Percentiles rank a stretch among this genome's conserved stretches.
Conservation (phyloP, 2,113 vertebrate species). For the Hyperopisus bebe region DNA sequence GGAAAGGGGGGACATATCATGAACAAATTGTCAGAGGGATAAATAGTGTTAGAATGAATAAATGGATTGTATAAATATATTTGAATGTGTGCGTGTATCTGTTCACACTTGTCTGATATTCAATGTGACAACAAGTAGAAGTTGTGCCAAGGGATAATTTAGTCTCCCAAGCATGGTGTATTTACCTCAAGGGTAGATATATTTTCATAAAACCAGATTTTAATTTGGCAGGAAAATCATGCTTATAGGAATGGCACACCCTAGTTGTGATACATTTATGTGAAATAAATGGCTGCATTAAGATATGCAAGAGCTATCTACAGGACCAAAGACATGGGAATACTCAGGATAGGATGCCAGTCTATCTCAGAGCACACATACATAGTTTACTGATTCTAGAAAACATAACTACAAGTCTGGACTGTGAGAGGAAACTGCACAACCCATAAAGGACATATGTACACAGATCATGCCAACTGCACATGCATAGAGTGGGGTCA, state of each 20-base stretch:
- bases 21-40: constrained; percentile 17
- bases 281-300: background rate
- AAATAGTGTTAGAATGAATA: constrained; percentile 23
- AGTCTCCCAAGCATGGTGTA: background rate
- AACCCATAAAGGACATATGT: background rate
- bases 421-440: background rate
- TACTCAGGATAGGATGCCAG: too few relatives aligned
- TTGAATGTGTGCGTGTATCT: constrained; percentile 14
- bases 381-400: background rate
- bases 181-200: background rate
- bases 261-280: background rate
- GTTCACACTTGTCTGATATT: constrained; percentile 19
- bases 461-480: background rate
- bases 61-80: constrained; percentile 30
- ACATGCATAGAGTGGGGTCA: background rate
- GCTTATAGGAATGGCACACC: background rate
- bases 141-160: constrained; percentile 19
- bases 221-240: background rate
- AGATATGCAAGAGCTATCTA: background rate
- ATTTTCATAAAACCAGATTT: constrained; percentile 14
- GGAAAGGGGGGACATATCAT: background rate
- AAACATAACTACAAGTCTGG: background rate
- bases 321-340: too few relatives aligned
- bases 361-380: too few relatives aligned
- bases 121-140: background rate